Evolutionary conservation across 1,140 invertebrate species (phyloP), one percentile per base, ranked within the genome.

Genomic region (Drosophila sproati): DNA sequence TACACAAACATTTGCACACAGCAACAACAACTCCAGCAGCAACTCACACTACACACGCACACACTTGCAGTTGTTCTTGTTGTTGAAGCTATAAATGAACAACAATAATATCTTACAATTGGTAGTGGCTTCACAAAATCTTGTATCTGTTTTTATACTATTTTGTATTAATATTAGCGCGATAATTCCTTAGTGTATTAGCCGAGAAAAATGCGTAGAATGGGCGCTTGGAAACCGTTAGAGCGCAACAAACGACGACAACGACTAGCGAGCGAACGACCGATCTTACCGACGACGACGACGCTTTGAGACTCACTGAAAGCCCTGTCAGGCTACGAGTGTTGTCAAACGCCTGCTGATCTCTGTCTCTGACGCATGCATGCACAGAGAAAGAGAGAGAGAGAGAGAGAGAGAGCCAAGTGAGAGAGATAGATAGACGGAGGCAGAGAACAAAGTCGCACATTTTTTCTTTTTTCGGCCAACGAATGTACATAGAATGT

Each of bases 221-320:
- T 28, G 57, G 43, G 57, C 57, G 57, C 57, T 45, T 48, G 41
- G 29, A 77, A 55, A 72, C 85, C 83, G 80, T 80, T 83, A 77
- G 54, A 80, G 54, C 73, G 60, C 52, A 61, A 61, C 71, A 55
- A 20, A 61, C 56, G 28, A 64, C 62, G 51, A 66, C 28, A 20
- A 41, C 37, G 43, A 29, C 37, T 12, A 28, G 7, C 35, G 52
- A 80, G 59, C 60, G 47, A 62, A 35, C 80, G 68, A 72, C 59
- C 73, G 66, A 69, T 51, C 60, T 20, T 20, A 62, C 43, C 82
- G 77, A 82, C 78, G 50, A 70, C 78, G 79, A 88, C 77, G 78
- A 86, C 82, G 73, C 78, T 86, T 82, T 82, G 80, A 78, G 66
- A 87, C 83, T 82, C 86, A 87, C 83, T 87, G 59, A 88, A 73